Evolutionary conservation across 2,797 vertebrate species (phyloP), one percentile per base, ranked within the genome.

Genomic region (Trachops cirrhosus): DNA sequence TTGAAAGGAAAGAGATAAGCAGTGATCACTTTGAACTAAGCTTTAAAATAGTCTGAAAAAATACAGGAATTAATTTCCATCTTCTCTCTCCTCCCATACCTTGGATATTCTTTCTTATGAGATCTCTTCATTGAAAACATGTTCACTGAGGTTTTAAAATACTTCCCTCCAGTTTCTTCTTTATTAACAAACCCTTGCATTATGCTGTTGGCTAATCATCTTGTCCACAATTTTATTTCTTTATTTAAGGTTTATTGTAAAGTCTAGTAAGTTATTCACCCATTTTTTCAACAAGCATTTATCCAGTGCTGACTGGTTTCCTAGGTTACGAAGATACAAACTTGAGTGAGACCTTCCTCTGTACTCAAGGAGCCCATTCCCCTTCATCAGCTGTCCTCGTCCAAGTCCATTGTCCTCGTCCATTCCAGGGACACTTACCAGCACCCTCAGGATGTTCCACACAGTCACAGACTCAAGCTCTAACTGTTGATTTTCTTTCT

Each of bases 141-240:
- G 6, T 26, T 83, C 32, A 50, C 73, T 80, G 32, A 67, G 4
- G 12, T 84, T 95, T 95, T 90, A 86, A 94, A 87, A 29, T 24
- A 84, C 68, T 95, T 95, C 21, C 48, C 57, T 96, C 91, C 16
- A 16, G 2, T 80, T 75, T 91, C 22, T 87, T 18, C 52, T 41
- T 64, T 88, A 84, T 84, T 90, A 92, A 68, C 57, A 80, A 95
- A 82, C 8, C 16, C 21, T 89, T 87, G 59, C 90, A 70, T 67
- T 82, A 71, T 39, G 50, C 22, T 29, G 5, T 54, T 82, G 59
- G n/a, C 39, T 95, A 71, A 48, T 37, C 24, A 64, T 74, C 39
- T 73, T 88, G 18, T 57, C 16, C 32, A 80, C 68, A 57, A 41
- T 87, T 93, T 71, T 68, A 89, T 87, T 84, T 84, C 26, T 62